phyloP scores from a whole-genome alignment of 2,797 vertebrate species.

The Hemibagrus guttatus region DNA sequence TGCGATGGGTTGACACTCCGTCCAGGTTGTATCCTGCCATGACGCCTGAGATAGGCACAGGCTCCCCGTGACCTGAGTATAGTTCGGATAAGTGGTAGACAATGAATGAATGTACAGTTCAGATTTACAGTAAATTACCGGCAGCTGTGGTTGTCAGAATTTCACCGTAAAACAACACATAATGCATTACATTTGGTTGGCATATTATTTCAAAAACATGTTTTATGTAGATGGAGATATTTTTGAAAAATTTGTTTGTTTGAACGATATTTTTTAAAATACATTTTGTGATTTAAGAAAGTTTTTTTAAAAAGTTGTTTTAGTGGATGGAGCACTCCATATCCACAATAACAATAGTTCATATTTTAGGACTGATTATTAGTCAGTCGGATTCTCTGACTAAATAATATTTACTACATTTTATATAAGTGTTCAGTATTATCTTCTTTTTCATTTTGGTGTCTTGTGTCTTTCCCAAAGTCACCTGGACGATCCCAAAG shows the following conservation, averaged over 20 bases:
- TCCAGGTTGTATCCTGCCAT: too few species aligned
- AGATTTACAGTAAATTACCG: constrained; percentile 25
- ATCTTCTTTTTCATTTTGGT: not conserved
- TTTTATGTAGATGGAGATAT: not conserved
- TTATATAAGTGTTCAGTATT: not conserved
- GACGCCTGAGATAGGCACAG: too few species aligned
- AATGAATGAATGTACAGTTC: too few species aligned
- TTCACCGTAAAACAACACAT: constrained; percentile 32
- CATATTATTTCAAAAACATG: not conserved
- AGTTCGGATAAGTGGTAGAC: too few species aligned
- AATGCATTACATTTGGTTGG: not conserved
- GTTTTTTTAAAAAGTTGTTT: too few species aligned
- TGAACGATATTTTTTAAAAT: not conserved
- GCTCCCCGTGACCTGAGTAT: too few species aligned
- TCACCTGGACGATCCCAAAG: constrained; percentile 25
- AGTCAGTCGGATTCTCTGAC: not conserved
- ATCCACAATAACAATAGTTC: not conserved
- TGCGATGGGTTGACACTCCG: too few species aligned
- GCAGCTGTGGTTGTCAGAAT: constrained; percentile 44
- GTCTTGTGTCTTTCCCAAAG: constrained; percentile 20
- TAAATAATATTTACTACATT: not conserved
- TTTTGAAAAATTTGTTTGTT: not conserved
- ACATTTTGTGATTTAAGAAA: too few species aligned
- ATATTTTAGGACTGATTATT: not conserved
- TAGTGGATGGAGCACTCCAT: not conserved